Evolutionary conservation across 2,113 vertebrate species (phyloP), one percentile per base, ranked within the genome.

Genomic region (Bos javanicus): DNA sequence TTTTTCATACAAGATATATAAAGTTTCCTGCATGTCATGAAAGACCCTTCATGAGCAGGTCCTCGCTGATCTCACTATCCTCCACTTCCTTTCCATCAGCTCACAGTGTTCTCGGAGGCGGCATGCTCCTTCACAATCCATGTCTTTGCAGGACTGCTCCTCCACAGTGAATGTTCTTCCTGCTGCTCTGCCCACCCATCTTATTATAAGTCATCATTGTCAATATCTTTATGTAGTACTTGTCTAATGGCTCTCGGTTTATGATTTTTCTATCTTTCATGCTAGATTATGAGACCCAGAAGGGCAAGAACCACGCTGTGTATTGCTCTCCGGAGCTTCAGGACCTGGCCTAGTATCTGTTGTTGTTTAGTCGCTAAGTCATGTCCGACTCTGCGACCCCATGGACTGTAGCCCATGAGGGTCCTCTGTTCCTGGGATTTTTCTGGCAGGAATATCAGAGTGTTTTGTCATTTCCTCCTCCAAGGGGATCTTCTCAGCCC

Each of bases 101-200:
- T 36, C 16, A 13, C 19, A 8, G 33, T 59, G 91, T 74, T 25
- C 71, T 93, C 50, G 5, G 25, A 46, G 84, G 36, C 7, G 80
- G 12, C 28, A 1, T 1, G 10, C 21, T 21, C 30, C 57, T 6
- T 25, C n/a, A 8, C 6, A 14, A 1, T 1, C 7, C 11, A 19
- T 0, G 39, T 19, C 33, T 86, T n/a, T 2, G 50, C 46, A 13
- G 1, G 0, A 2, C 30, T 6, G 4, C 4, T 15, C 46, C 8
- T 12, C 57, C 4, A 1, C 71, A 12, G 1, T 3, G 46, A 26
- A 12, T 2, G 13, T 13, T 57, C 64, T 6, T 21, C 48, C 90
- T 43, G 12, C 67, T 15, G 48, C 21, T 25, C 8, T 4, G 1
- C 36, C 16, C 26, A 3, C 33, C 54, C 30, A 16, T 28, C 36